Evolutionary conservation across 2,888 invertebrate species (phyloP), one percentile per base, ranked within the genome.

Genomic region (Elegia similella): DNA sequence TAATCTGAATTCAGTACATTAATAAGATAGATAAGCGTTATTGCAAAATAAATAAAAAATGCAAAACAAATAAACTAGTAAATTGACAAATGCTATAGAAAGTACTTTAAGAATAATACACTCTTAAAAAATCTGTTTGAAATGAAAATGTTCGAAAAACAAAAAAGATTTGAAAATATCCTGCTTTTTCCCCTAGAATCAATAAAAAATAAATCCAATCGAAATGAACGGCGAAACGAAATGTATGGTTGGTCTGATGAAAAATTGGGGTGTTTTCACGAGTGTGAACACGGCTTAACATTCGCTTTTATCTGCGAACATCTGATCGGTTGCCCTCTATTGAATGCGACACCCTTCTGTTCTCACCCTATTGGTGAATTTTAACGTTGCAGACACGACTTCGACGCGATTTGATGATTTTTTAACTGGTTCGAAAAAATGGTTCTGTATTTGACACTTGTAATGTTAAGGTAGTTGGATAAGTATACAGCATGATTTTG

Each of bases 211-310:
- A 50, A 50, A 50, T 50, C 34, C 34, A 17, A 50, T 50, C 34
- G 15, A 15, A 34, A 32, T n/a, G 32, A 30, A 34, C 38, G 8
- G 5, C 16, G 12, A 17, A 50, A 32, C 16, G 32, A 15, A 15
- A 34, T n/a, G 50, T 50, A 34, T 34, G 50, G 50, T 12, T 10
- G 50, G n/a, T 5, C 50, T 32, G 16, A 50, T 50, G 50, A 75
- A 73, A 74, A 70, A 78, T 73, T 70, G 70, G 71, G 77, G 74
- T 70, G 75, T 68, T 63, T 73, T 70, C 67, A 66, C 66, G 63
- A 68, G 60, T 63, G 65, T 66, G 55, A 57, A 58, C 65, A 72
- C 62, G 65, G 63, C 60, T 69, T 70, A 62, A 62, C 65, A 58
- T 68, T 62, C 70, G 69, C 68, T 72, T 76, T 73, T 73, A 73